phyloP scores from a whole-genome alignment of 2,797 vertebrate species.

The Ceryle rudis region DNA sequence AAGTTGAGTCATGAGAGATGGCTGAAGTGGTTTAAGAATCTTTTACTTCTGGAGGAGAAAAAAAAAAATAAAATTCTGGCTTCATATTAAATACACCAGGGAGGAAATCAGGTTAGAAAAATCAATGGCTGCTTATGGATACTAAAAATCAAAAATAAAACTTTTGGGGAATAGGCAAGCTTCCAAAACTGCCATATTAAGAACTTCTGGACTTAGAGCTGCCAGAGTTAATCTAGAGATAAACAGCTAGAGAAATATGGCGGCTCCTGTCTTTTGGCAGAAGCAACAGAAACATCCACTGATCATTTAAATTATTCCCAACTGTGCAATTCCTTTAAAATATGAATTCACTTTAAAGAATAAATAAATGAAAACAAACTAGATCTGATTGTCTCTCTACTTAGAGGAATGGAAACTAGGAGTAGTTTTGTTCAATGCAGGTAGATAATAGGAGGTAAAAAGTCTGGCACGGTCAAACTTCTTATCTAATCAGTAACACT shows the following conservation, averaged over 20 bases:
- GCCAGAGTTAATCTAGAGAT: not conserved
- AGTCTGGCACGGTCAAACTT: not conserved
- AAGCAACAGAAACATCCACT: not conserved
- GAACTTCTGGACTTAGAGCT: not conserved
- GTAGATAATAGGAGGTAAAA: not conserved
- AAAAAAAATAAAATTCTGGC: constrained; percentile 15
- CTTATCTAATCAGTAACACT: not conserved
- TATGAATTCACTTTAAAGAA: not conserved
- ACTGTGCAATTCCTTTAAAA: not conserved
- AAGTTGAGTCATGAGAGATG: constrained; percentile 13
- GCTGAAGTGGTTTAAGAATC: constrained; percentile 20
- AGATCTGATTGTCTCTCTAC: not conserved
- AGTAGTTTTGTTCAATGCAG: not conserved
- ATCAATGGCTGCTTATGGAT: constrained; percentile 60
- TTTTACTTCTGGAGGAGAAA: not conserved
- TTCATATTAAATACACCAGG: constrained; percentile 52
- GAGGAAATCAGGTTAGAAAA: constrained; percentile 66
- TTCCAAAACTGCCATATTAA: constrained; percentile 3
- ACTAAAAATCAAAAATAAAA: constrained; percentile 53
- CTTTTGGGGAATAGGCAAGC: constrained; percentile 21
- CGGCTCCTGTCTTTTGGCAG: not conserved
- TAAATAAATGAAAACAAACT: not conserved
- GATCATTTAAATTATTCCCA: not conserved
- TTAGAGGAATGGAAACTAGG: not conserved
- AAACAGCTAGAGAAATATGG: not conserved